A percentile compares a stretch with the other conserved stretches of the same genome.
phyloP scores from a whole-genome alignment of 2,888 invertebrate genomes.

The Lordiphosa fenestrarum region DNA sequence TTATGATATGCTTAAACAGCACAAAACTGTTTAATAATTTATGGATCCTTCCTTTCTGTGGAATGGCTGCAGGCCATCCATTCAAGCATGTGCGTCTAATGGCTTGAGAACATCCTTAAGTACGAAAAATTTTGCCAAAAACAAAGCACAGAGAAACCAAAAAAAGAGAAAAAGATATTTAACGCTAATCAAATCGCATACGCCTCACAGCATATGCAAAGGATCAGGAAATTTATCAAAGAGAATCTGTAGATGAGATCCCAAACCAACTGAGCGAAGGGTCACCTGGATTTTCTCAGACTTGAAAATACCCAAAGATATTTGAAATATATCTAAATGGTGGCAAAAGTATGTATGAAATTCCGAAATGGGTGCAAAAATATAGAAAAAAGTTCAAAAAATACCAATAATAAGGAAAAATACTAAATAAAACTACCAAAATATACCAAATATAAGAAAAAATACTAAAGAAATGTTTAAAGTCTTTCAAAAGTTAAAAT shows the following conservation, averaged over 20 bases:
- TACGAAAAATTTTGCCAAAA: slow-evolving; percentile 6
- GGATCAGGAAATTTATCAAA: slow-evolving; percentile 8
- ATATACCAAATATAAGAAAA: no score
- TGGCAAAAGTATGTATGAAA: no score
- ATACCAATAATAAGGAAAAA: no score
- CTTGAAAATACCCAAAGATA: no score
- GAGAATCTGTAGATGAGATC: neutral
- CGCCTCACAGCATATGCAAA: slow-evolving; percentile 5
- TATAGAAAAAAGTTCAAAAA: no score
- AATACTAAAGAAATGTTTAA: no score
- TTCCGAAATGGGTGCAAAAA: no score
- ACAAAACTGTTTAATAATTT: slow-evolving; percentile 78
- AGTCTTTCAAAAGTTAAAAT: no score
- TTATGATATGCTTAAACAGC: slow-evolving; percentile 76
- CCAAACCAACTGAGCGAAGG: neutral
- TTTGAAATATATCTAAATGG: no score
- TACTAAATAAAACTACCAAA: no score
- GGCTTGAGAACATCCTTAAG: slow-evolving; percentile 4
- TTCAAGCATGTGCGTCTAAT: slow-evolving; percentile 31
- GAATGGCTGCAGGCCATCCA: slow-evolving; percentile 3
- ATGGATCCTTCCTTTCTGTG: slow-evolving; percentile 46
- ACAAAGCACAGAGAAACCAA: neutral
- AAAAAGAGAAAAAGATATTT: slow-evolving; percentile 3
- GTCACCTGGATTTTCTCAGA: neutral
- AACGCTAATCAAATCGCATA: slow-evolving; percentile 11